phyloP scores from a whole-genome alignment of 92 coral and sea anemone species.

The Galaxea fascicularis region DNA sequence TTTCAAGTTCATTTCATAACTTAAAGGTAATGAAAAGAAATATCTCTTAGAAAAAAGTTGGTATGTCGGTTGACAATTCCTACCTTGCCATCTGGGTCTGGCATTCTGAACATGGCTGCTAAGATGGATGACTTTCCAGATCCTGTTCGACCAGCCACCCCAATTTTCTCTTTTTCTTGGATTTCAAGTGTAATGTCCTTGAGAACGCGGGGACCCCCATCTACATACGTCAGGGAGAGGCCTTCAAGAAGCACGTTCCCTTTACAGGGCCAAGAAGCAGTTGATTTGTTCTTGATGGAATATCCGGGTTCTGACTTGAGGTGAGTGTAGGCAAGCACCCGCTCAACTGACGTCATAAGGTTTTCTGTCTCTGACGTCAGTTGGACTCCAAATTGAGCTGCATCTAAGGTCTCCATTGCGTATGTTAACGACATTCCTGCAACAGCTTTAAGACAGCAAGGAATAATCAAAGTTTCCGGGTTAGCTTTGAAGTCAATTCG shows the following conservation, averaged over 20 bases:
- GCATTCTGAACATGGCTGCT: slow-evolving; percentile 45
- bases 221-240: slow-evolving; percentile 50
- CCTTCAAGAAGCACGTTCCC: slow-evolving; percentile 34
- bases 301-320: slow-evolving; percentile 38
- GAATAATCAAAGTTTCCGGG: too few species aligned
- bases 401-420: slow-evolving; percentile 48
- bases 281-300: neutral
- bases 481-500: too few species aligned
- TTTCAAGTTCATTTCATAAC: too few species aligned
- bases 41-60: neutral
- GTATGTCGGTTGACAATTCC: neutral
- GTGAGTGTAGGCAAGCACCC: slow-evolving; percentile 31
- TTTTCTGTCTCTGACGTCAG: slow-evolving; percentile 48
- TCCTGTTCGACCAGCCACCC: slow-evolving; percentile 40
- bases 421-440: slow-evolving; percentile 75
- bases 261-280: slow-evolving; percentile 55
- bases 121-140: slow-evolving; percentile 48
- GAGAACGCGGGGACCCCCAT: slow-evolving; percentile 38
- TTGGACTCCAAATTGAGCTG: slow-evolving; percentile 57
- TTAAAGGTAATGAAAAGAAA: too few species aligned
- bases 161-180: slow-evolving; percentile 37
- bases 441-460: slow-evolving; percentile 73
- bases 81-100: slow-evolving; percentile 37
- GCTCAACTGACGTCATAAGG: slow-evolving; percentile 49
- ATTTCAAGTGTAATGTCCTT: slow-evolving; percentile 41